Evolutionary conservation across 2,888 invertebrate genomes (phyloP).

Genomic region (Apotomis capreana): DNA sequence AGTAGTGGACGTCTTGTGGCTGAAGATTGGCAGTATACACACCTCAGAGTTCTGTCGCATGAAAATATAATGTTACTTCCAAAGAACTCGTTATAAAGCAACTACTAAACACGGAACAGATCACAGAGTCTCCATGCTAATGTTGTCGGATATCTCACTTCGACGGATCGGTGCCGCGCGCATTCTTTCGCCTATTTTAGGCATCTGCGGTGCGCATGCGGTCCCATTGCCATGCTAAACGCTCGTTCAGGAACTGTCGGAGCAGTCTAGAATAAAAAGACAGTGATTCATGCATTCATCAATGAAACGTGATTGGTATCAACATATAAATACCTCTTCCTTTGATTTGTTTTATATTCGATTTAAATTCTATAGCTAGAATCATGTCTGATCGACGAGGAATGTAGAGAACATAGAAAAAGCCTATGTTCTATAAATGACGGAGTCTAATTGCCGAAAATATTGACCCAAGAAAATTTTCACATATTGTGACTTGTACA

Average conservation of each 20-base stretch:
- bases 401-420: too few relatives aligned
- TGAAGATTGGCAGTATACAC: too few relatives aligned
- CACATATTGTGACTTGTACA: too few relatives aligned
- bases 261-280: background rate
- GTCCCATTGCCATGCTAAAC: slow-evolving; percentile 44
- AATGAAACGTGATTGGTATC: background rate
- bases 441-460: too few relatives aligned
- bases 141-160: slow-evolving; percentile 14
- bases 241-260: slow-evolving; percentile 19
- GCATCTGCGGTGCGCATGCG: slow-evolving; percentile 37
- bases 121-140: background rate
- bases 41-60: too few relatives aligned
- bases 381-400: too few relatives aligned
- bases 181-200: slow-evolving; percentile 38
- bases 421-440: too few relatives aligned
- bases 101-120: slow-evolving; percentile 1
- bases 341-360: background rate
- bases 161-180: background rate
- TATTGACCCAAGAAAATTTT: too few relatives aligned
- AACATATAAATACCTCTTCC: background rate
- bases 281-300: background rate
- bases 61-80: too few relatives aligned
- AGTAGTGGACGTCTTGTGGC: too few relatives aligned
- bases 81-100: slow-evolving; percentile 3
- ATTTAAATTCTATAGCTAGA: background rate